Conservation (phyloP, 2,113 vertebrate species). For the Cyanocitta stelleri region DNA sequence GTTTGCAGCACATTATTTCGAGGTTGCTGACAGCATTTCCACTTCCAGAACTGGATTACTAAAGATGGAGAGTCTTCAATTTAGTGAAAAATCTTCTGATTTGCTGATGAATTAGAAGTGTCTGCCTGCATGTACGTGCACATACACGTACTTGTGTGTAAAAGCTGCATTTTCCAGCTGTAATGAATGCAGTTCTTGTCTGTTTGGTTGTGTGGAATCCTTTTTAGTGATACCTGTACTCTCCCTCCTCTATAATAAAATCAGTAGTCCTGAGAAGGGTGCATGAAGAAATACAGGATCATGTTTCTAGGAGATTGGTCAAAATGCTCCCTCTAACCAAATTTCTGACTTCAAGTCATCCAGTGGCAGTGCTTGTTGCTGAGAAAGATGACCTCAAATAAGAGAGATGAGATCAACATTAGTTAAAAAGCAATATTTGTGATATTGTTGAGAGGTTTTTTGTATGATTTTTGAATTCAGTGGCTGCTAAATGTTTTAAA, state of each 20-base stretch:
- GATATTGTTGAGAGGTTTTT: neutral
- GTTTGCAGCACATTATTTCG: neutral
- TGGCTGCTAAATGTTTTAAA: neutral
- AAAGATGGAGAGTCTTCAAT: neutral
- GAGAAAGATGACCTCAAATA: neutral
- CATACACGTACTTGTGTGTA: too few species aligned
- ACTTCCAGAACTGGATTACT: neutral
- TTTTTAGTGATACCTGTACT: neutral
- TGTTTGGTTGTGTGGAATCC: neutral
- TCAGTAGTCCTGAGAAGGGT: neutral
- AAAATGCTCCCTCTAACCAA: neutral
- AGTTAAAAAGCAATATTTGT: neutral
- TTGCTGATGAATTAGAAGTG: neutral
- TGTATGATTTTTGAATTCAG: neutral
- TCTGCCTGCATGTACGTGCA: neutral
- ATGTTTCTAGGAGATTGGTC: neutral
- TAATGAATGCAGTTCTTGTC: neutral
- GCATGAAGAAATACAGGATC: neutral
- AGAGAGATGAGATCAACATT: neutral
- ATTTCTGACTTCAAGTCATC: neutral
- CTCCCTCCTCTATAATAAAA: neutral
- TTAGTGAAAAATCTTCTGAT: neutral
- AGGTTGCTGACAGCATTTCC: neutral
- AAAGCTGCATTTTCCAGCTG: neutral
- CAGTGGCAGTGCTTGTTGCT: neutral